Evolutionary conservation across 2,113 vertebrate species (phyloP).

Genomic region (Pomatorhinus ruficollis): DNA sequence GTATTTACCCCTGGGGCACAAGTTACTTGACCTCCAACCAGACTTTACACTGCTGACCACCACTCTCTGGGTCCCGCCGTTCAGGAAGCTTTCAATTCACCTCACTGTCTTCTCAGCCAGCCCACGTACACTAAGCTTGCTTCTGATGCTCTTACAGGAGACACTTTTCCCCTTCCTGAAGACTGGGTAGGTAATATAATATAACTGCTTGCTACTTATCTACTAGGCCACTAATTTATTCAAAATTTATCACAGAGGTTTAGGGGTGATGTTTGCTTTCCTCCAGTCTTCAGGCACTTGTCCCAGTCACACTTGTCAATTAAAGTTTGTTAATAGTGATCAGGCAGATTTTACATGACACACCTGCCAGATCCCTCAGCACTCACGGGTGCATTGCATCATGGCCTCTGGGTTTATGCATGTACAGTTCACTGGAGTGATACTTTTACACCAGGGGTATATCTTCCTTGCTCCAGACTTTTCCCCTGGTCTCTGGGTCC

Average conservation of each 20-base stretch:
- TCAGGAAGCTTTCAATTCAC: not conserved
- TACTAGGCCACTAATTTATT: not conserved
- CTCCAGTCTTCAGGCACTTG: not conserved
- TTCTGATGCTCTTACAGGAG: not conserved
- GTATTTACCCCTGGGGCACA: not conserved
- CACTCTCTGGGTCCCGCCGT: rapidly evolving
- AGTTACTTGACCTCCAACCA: not conserved
- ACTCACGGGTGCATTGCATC: rapidly evolving
- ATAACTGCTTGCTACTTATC: not conserved
- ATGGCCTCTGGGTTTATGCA: not conserved
- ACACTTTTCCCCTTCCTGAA: not conserved
- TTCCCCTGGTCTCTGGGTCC: not conserved
- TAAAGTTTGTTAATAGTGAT: not conserved
- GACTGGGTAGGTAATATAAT: not conserved
- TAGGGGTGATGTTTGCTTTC: not conserved
- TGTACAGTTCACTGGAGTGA: not conserved
- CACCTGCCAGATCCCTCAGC: not conserved
- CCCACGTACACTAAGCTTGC: not conserved
- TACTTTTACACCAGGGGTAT: not conserved
- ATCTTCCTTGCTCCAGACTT: not conserved
- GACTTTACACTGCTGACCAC: rapidly evolving
- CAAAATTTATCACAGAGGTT: not conserved
- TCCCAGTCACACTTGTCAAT: rapidly evolving
- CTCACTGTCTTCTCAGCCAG: not conserved
- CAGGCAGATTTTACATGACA: not conserved